A percentile compares a stretch with the other conserved stretches of the same genome.
These are phyloP conservation scores for Eolophus roseicapilla DNA, from an alignment of 2,113 vertebrate species.

Conservation along the genomic window DNA sequence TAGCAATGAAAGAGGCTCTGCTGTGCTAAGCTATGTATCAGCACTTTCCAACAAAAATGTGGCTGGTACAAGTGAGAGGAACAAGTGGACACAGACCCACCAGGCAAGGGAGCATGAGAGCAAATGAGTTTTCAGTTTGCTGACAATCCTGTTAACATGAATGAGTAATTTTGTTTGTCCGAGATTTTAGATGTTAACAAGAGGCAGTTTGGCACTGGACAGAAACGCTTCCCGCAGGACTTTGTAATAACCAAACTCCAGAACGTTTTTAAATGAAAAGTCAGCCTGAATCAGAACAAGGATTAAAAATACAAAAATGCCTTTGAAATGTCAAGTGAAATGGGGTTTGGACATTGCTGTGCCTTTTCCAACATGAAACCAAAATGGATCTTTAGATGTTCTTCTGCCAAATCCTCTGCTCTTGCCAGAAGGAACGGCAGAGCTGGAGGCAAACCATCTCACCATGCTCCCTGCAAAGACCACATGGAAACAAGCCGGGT, in stretches of 20 bases:
- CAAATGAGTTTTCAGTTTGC: neutral
- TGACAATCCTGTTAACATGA: neutral
- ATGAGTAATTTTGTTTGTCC: neutral
- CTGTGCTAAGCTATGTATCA: neutral
- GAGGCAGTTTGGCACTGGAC: slow-evolving; percentile 6
- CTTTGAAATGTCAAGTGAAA: neutral
- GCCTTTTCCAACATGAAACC: neutral
- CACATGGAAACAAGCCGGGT: neutral
- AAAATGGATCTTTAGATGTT: neutral
- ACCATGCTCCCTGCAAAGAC: neutral
- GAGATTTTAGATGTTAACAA: slow-evolving; percentile 10
- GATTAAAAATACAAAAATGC: neutral
- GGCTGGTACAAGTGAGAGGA: neutral
- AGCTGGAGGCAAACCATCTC: neutral
- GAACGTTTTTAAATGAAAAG: slow-evolving; percentile 24
- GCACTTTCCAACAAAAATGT: neutral
- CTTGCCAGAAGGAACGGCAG: neutral
- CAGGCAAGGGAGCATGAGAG: neutral
- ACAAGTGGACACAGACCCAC: neutral
- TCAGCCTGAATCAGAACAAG: slow-evolving; percentile 34
- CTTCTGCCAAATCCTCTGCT: neutral
- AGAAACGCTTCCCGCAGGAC: neutral
- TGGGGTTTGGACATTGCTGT: neutral
- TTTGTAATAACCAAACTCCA: neutral
- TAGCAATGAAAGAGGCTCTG: neutral